Evolutionary conservation across 1,140 invertebrate genomes (phyloP).

Genomic region (Ceratoteleas bidentatus): DNA sequence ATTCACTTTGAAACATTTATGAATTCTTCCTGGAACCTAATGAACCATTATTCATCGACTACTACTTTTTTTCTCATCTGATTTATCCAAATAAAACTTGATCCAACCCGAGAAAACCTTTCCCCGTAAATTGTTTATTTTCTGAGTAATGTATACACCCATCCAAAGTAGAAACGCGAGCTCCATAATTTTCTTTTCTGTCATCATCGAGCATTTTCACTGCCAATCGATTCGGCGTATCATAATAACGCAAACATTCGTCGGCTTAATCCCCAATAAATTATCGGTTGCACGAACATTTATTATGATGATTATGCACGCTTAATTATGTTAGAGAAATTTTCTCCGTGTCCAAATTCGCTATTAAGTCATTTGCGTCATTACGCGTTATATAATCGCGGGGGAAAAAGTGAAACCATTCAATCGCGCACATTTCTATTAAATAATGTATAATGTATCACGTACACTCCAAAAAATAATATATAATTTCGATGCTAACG

Average conservation of each 20-base stretch:
- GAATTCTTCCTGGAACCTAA: too few species aligned
- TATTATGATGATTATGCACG: constrained; percentile 3
- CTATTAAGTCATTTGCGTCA: constrained; percentile 26
- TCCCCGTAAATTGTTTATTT: too few species aligned
- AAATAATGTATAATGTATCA: constrained; percentile 8
- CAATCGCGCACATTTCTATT: constrained; percentile 17
- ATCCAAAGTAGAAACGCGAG: too few species aligned
- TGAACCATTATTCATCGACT: too few species aligned
- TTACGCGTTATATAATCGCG: constrained; percentile 23
- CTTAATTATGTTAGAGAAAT: constrained; percentile 7
- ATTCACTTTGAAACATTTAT: too few species aligned
- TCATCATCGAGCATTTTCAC: too few species aligned
- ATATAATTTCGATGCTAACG: neutral
- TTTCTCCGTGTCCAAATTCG: constrained; percentile 26
- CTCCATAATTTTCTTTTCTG: too few species aligned
- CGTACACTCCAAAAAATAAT: constrained; percentile 5
- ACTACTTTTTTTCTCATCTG: too few species aligned
- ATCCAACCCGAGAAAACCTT: too few species aligned
- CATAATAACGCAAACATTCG: neutral
- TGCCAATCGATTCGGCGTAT: neutral
- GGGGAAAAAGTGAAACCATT: constrained; percentile 34
- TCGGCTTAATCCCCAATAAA: neutral
- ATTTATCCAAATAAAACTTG: too few species aligned
- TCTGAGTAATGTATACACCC: too few species aligned
- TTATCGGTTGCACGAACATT: neutral